Percentiles rank a stretch among this genome's conserved stretches.
These are phyloP conservation scores for Hyles euphorbiae DNA, from an alignment of 1,140 invertebrate genomes.

Conservation along the genomic window DNA sequence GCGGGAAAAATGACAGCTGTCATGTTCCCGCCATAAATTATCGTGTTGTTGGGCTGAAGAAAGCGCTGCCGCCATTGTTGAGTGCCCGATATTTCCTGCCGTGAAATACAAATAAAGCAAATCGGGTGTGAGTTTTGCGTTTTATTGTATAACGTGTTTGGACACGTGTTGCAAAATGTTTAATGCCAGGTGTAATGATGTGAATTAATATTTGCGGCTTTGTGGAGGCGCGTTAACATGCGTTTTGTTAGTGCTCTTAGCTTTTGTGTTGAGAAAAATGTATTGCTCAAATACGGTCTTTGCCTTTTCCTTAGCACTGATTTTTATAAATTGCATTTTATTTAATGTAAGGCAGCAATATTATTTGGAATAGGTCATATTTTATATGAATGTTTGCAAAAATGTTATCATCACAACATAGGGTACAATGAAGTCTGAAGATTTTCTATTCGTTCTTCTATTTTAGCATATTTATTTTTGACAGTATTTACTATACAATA, in stretches of 20 bases:
- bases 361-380: no score
- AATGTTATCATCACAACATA: no score
- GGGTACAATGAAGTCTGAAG: no score
- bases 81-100: slow-evolving; percentile 5
- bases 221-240: slow-evolving; percentile 5
- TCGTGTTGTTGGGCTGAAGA: not conserved
- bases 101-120: slow-evolving; percentile 3
- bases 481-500: no score
- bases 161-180: slow-evolving; percentile 7
- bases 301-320: no score
- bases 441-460: no score
- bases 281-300: no score
- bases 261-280: no score
- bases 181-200: slow-evolving; percentile 3
- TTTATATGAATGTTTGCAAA: no score
- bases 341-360: no score
- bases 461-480: no score
- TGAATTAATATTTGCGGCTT: slow-evolving; percentile 6
- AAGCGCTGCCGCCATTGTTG: slow-evolving; percentile 5
- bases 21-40: slow-evolving; percentile 9
- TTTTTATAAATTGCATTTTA: no score
- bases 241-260: slow-evolving; percentile 2
- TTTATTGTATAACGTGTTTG: slow-evolving; percentile 3
- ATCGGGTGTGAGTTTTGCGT: slow-evolving; percentile 5
- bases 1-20: slow-evolving; percentile 10